These are phyloP conservation scores for Galaxias olidus DNA, from an alignment of 2,797 vertebrate species.

Conservation along the genomic window DNA sequence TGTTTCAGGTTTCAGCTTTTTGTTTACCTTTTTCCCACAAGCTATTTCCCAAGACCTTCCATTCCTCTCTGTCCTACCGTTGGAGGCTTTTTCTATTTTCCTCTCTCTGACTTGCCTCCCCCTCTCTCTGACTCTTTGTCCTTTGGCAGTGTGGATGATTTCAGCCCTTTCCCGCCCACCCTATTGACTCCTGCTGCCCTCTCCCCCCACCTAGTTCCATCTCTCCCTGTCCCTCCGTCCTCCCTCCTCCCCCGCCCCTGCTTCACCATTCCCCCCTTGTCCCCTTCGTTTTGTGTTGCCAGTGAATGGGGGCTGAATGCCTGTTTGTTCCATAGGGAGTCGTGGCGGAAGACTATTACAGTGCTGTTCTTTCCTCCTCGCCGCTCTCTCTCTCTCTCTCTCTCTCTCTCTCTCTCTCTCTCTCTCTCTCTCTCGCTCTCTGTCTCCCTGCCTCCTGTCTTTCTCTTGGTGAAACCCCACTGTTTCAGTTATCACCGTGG, in stretches of 20 bases:
- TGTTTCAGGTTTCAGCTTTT: neutral
- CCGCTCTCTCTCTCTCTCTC: conserved; percentile 10
- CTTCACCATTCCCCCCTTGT: conserved; percentile 8
- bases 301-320: conserved; percentile 39
- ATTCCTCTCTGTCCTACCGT: too few relatives aligned
- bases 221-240: conserved; percentile 9
- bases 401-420: conserved; percentile 10
- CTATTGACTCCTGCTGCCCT: conserved; percentile 63
- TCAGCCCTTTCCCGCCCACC: conserved; percentile 65
- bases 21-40: neutral
- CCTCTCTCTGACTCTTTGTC: conserved; percentile 57
- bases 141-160: conserved; percentile 62
- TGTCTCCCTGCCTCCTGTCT: conserved; percentile 7
- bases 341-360: conserved; percentile 40
- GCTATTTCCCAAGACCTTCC: neutral
- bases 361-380: conserved; percentile 9
- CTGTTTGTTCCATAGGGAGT: conserved; percentile 45
- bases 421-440: conserved; percentile 1
- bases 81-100: conserved; percentile 6
- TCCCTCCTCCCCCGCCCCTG: conserved; percentile 1
- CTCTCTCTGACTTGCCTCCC: neutral
- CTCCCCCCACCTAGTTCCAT: conserved; percentile 8
- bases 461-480: conserved; percentile 27
- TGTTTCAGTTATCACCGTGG: conserved; percentile 58
- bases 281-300: conserved; percentile 33